Evolutionary conservation across 1,140 invertebrate genomes (phyloP).

Genomic region (Ceratina australensis): DNA sequence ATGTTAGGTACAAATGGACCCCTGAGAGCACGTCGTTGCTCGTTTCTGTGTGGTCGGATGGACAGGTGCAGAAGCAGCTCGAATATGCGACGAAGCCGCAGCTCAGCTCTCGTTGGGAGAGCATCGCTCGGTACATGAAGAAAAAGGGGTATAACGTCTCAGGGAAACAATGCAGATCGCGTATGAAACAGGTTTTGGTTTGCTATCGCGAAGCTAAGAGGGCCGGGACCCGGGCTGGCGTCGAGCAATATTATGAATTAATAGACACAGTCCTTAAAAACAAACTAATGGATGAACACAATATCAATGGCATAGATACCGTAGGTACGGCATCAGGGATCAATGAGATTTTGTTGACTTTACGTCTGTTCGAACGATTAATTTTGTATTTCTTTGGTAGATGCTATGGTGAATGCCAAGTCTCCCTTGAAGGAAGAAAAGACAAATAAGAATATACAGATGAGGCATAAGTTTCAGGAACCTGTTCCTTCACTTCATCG

Average conservation of each 20-base stretch:
- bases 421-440: slow-evolving; percentile 77
- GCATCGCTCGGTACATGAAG: slow-evolving; percentile 75
- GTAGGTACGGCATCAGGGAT: slow-evolving; percentile 64
- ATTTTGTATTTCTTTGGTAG: slow-evolving; percentile 46
- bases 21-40: slow-evolving; percentile 75
- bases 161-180: slow-evolving; percentile 75
- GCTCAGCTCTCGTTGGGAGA: slow-evolving; percentile 73
- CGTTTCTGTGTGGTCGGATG: slow-evolving; percentile 77
- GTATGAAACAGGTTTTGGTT: slow-evolving; percentile 77
- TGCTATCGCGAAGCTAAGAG: slow-evolving; percentile 77
- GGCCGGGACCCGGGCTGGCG: slow-evolving; percentile 69
- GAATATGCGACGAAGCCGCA: slow-evolving; percentile 72
- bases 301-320: slow-evolving; percentile 71
- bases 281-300: slow-evolving; percentile 62
- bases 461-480: slow-evolving; percentile 72
- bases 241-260: slow-evolving; percentile 77
- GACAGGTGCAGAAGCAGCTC: slow-evolving; percentile 77
- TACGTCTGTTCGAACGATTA: slow-evolving; percentile 3
- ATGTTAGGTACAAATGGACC: slow-evolving; percentile 77
- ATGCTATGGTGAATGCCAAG: slow-evolving; percentile 67
- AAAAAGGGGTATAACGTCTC: slow-evolving; percentile 77
- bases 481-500: slow-evolving; percentile 70
- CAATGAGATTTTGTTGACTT: neutral
- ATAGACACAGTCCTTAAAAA: slow-evolving; percentile 74
- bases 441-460: slow-evolving; percentile 76